Evolutionary conservation across 1,140 invertebrate species (phyloP), one percentile per base, ranked within the genome.

Genomic region (Musca domestica): DNA sequence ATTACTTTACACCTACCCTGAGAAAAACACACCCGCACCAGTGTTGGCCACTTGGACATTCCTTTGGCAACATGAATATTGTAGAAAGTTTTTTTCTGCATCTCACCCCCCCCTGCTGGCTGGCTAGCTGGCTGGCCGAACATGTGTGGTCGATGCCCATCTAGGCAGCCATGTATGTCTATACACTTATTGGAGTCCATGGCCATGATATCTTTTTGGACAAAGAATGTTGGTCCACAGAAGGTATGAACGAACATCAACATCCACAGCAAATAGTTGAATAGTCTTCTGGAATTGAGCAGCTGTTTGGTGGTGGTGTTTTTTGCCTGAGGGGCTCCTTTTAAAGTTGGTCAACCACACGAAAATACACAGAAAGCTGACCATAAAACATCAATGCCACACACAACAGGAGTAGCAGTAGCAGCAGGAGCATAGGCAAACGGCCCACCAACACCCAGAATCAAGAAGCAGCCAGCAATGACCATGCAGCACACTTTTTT

Each of bases 341-440:
- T 61, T 61, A 61, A 61, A 61, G 56, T 61, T 61, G 56, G 56
- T 61, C 56, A 61, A 61, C 56, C 56, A 61, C 56, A 61, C 27
- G 34, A 61, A 61, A 61, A 61, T 61, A 34, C 56, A 61, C 56
- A 61, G 56, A 61, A 61, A 61, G 34, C 56, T 61, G 56, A 61
- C 56, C 56, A 61, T 61, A 61, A 61, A 61, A 61, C 56, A 61
- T 61, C 56, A 61, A 61, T 61, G 56, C 56, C 56, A 61, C 34
- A 9, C 52, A 56, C 10, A 27, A 61, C 48, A 54, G 12, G 52
- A 54, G 15, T 15, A 15, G 48, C 22, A 20, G 23, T 6, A 58
- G 3, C 12, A 30, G 12, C 19, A 34, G 52, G 2, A 17, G 9
- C 56, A 61, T 14, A 17, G 22, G 19, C 27, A 6, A 19, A 10